Evolutionary conservation across 2,888 invertebrate species (phyloP), one percentile per base, ranked within the genome.

Genomic region (Megamerina dolium): DNA sequence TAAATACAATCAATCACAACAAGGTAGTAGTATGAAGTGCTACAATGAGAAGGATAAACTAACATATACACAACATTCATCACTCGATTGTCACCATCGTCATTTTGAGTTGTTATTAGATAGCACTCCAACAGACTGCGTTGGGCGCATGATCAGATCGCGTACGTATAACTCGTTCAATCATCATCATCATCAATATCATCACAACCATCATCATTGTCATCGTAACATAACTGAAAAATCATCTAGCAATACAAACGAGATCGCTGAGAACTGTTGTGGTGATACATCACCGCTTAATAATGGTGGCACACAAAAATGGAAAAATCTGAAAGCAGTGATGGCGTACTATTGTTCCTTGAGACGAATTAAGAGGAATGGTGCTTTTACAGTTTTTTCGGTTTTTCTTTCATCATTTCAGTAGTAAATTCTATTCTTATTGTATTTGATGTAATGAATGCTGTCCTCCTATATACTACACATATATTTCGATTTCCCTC

Each of bases 321-420:
- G 88, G 88, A 82, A 83, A 74, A 87, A 86, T 76, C 81, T 89
- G 63, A 81, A 87, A 69, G 87, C 87, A 63, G 88, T 87, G 68
- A 85, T 88, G 86, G 85, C 87, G 66, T 86, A 87, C 78, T 88
- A 88, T 80, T 84, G 86, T 75, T 83, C 87, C 61, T 81, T 89
- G 70, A 81, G 88, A 77, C 86, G 87, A 77, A 88, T 89, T 76
- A 87, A 88, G 84, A 88, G 88, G 88, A 87, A 78, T 74, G 78
- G 61, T 64, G 59, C 59, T 53, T 56, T 56, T 57, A 52, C 40
- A 56, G 48, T 52, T 49, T 34, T 45, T 46, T 53, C 16, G 9
- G n/a, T 19, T 16, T 20, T 40, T 37, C 27, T 31, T 10, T 27
- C 23, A 19, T 35, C 30, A 20, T 36, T 30, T 38, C 39, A 21